phyloP scores from a whole-genome alignment of 2,113 vertebrate genomes.

The Hyaena hyaena region DNA sequence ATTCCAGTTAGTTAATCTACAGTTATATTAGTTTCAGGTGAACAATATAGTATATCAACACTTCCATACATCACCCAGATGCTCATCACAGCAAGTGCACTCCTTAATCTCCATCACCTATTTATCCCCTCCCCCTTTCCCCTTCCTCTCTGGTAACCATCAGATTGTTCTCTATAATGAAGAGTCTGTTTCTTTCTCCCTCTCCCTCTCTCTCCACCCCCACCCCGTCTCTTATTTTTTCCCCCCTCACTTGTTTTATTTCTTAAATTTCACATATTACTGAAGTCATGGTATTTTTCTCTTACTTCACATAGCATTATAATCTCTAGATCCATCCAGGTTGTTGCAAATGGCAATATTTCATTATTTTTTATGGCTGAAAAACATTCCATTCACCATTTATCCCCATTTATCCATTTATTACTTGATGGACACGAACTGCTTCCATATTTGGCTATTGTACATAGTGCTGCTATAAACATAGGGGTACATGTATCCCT shows the following conservation, averaged over 20 bases:
- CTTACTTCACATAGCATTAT: background rate
- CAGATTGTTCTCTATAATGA: background rate
- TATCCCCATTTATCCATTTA: background rate
- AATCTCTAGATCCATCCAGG: background rate
- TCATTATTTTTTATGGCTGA: background rate
- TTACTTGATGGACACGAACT: background rate
- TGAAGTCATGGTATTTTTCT: background rate
- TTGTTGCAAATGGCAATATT: background rate
- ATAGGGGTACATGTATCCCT: background rate
- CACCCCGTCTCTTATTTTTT: background rate
- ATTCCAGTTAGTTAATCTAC: background rate
- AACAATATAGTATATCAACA: background rate
- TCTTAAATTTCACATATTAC: background rate
- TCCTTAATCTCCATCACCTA: background rate
- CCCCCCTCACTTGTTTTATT: background rate
- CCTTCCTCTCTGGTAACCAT: background rate
- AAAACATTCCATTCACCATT: background rate
- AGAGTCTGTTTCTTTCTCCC: background rate
- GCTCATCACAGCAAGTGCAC: background rate
- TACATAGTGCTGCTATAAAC: background rate
- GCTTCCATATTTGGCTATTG: background rate
- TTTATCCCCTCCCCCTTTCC: background rate
- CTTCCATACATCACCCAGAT: background rate
- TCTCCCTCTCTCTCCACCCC: background rate
- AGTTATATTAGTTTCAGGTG: background rate